Evolutionary conservation across 2,888 invertebrate species (phyloP), one percentile per base, ranked within the genome.

Genomic region (Atrina japonica): DNA sequence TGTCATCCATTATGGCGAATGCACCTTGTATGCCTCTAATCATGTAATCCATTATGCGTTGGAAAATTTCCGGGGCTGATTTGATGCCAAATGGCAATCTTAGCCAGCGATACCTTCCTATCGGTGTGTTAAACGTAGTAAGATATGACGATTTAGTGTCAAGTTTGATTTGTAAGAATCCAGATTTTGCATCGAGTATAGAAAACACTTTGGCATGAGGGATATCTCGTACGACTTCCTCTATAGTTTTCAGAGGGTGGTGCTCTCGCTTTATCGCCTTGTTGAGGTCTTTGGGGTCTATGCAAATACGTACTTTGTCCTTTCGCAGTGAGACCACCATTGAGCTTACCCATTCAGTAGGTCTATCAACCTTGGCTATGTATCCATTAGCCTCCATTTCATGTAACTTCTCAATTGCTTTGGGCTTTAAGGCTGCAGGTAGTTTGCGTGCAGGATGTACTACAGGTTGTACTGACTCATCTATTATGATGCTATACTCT

Each of bases 301-400:
- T 69, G 35, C 79, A 81, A 16, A 81, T 80, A 11, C 75, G 30
- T 7, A 80, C 52, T 58, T 79, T 82, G 30, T 23, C n/a, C n/a
- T 76, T 75, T 43, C 55, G 47, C 2, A 75, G 18, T 5, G 73
- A 58, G 0, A 78, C 74, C 1, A 70, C 76, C 77, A 78, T 83
- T 3, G 77, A 77, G 49, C 76, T 78, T 9, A 81, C 77, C 78
- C 79, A 81, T 50, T 83, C 76, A 9, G 81, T 83, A 35, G 83
- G 81, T 35, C 75, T 63, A 5, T 66, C 41, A 14, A 77, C 78
- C 25, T 50, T 47, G 9, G 75, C 70, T 5, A 78, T 80, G 47
- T 71, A 74, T 0, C 73, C 77, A 49, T 75, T 66, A 47, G 56
- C 49, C 43, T 78, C 79, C 78, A 78, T 81, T 67, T 80, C 71